phyloP scores from a whole-genome alignment of 2,888 invertebrate species.

The Temnothorax ravouxi region DNA sequence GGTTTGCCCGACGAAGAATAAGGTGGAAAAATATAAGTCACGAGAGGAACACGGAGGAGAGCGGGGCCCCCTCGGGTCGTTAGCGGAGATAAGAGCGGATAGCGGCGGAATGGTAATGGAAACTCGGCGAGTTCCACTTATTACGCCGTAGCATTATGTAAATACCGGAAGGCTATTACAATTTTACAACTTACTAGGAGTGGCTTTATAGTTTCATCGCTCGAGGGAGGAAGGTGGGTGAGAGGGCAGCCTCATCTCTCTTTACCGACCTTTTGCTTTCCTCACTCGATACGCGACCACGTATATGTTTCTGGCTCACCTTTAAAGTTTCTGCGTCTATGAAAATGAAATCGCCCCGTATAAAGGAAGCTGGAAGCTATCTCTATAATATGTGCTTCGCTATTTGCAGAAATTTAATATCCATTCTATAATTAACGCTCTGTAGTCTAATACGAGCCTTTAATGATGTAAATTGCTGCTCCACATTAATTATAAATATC shows the following conservation, averaged over 20 bases:
- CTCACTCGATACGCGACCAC: constrained; percentile 45
- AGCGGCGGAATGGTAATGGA: constrained; percentile 79
- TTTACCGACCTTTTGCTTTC: constrained; percentile 38
- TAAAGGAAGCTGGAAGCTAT: constrained; percentile 31
- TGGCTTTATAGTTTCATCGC: constrained; percentile 84
- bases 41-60: constrained; percentile 41
- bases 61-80: constrained; percentile 72
- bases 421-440: constrained; percentile 41
- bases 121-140: constrained; percentile 83
- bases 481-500: constrained; percentile 3
- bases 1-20: constrained; percentile 60
- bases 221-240: constrained; percentile 60
- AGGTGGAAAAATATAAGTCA: constrained; percentile 76
- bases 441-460: neutral
- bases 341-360: constrained; percentile 67
- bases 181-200: constrained; percentile 84
- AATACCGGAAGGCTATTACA: constrained; percentile 85
- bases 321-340: constrained; percentile 36
- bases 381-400: neutral
- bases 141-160: constrained; percentile 84
- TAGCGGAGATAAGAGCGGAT: constrained; percentile 80
- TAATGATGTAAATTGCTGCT: constrained; percentile 7
- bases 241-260: constrained; percentile 44
- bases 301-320: constrained; percentile 43
- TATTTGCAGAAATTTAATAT: constrained; percentile 55